A percentile compares a stretch with the other conserved stretches of the same genome.
phyloP scores from a whole-genome alignment of 30 jellyfish, hydroid and myxozoan species.

The Aurelia sp. region DNA sequence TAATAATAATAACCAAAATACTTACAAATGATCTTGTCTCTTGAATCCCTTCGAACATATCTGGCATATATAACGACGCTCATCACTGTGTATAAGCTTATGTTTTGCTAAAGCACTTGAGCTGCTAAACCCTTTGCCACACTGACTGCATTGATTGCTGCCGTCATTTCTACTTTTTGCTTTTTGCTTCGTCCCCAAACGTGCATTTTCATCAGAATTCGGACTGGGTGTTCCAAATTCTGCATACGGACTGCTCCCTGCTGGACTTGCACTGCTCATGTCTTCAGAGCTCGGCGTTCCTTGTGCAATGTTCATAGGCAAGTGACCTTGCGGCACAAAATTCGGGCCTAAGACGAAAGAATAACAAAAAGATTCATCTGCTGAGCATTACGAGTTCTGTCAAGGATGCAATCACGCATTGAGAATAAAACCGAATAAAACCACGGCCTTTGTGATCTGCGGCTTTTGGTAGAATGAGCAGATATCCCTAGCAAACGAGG shows the following conservation, averaged over 20 bases:
- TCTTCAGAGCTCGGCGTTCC: conserved; percentile 96
- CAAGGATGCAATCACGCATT: conserved; percentile 42
- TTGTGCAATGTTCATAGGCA: conserved; percentile 67
- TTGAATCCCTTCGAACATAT: conserved; percentile 97
- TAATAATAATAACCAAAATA: neutral
- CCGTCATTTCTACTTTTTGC: conserved; percentile 62
- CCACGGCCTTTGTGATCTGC: conserved; percentile 9
- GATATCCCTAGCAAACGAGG: neutral
- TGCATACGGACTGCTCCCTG: conserved; percentile 90
- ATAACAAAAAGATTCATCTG: conserved; percentile 1
- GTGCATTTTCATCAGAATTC: conserved; percentile 70
- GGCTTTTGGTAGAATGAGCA: conserved; percentile 9
- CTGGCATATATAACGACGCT: conserved; percentile 93
- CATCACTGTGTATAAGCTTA: conserved; percentile 97
- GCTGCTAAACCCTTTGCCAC: conserved; percentile 94
- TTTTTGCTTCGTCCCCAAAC: conserved; percentile 79
- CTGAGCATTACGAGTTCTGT: neutral
- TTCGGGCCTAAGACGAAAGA: conserved; percentile 71
- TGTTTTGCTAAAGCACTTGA: conserved; percentile 99
- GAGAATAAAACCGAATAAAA: neutral
- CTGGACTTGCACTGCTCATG: conserved; percentile 90
- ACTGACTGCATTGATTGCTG: conserved; percentile 81
- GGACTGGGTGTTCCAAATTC: conserved; percentile 92
- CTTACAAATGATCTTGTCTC: conserved; percentile 98
- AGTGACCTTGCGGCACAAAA: conserved; percentile 92